Evolutionary conservation across 2,113 vertebrate genomes (phyloP), one percentile per base, ranked within the genome.

Genomic region (Trematocara zebra): DNA sequence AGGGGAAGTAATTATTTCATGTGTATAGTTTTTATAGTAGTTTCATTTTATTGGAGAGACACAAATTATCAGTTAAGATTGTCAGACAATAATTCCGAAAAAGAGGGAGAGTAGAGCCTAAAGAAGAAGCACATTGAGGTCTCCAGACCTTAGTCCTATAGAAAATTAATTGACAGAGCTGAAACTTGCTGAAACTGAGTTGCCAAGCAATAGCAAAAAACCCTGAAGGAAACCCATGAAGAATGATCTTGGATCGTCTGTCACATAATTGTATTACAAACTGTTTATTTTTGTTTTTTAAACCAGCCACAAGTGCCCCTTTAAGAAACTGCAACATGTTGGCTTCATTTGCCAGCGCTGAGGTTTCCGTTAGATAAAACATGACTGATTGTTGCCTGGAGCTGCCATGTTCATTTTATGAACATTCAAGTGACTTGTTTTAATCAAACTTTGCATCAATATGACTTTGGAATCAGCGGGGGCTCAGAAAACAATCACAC

Each of bases 11-110:
- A 8, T 57, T 8, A 67, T 40, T 67, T 67, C 57, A 35, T 1
- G 9, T 0, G 9, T 0, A 7, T 67, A 67, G 18, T 67, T 67
- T 2, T 64, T 37, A 64, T 37, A n/a, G 59, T 64, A n/a, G 59
- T 64, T 37, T 40, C 0, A 0, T 67, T 67, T 1, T 67, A 67
- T 20, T 67, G 11, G 33, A 0, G 59, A 20, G 61, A 67, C 11
- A 8, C 4, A 37, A 37, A 67, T 37, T 2, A 40, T 40, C 61
- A 40, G 17, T 11, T n/a, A 64, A 20, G 61, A 8, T 37, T 12
- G 6, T 67, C 33, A 67, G 31, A 37, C 7, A 67, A 40, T 37
- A 67, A 40, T 2, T 20, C 33, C 0, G 0, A 64, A 67, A 67
- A 67, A 37, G 59, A 67, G 18, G 33, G 4, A 20, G 18, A 67